phyloP scores from a whole-genome alignment of 2,888 invertebrate genomes.

The Agrotis exclamationis region DNA sequence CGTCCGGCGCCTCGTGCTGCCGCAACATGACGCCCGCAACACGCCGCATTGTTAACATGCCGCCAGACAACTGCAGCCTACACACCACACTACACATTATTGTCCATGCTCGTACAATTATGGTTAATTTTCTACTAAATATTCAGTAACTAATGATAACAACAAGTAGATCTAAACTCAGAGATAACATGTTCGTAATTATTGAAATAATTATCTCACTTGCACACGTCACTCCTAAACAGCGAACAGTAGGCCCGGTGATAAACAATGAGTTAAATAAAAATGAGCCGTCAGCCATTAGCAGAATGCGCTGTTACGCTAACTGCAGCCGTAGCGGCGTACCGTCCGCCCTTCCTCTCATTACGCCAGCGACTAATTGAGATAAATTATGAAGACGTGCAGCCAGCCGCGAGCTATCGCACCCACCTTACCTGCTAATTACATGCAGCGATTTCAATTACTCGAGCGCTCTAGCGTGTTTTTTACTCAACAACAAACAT shows the following conservation, averaged over 20 bases:
- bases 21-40: slow-evolving; percentile 53
- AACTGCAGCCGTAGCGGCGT: slow-evolving; percentile 67
- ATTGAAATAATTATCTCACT: slow-evolving; percentile 24
- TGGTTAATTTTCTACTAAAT: slow-evolving; percentile 23
- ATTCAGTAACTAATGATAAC: background rate
- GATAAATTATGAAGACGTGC: slow-evolving; percentile 90
- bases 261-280: slow-evolving; percentile 63
- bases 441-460: slow-evolving; percentile 88
- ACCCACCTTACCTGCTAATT: slow-evolving; percentile 85
- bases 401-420: slow-evolving; percentile 83
- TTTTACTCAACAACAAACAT: slow-evolving; percentile 68
- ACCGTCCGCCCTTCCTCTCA: slow-evolving; percentile 85
- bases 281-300: slow-evolving; percentile 67
- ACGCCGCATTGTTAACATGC: slow-evolving; percentile 80
- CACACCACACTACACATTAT: slow-evolving; percentile 50
- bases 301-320: slow-evolving; percentile 66
- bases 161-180: background rate
- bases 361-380: slow-evolving; percentile 88
- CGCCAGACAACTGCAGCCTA: slow-evolving; percentile 70
- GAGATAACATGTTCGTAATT: background rate
- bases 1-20: slow-evolving; percentile 54
- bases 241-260: slow-evolving; percentile 26
- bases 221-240: slow-evolving; percentile 9
- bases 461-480: slow-evolving; percentile 73
- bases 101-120: slow-evolving; percentile 16